A percentile compares a stretch with the other conserved stretches of the same genome.
These are phyloP conservation scores for Calcarius lapponicus DNA, from an alignment of 2,797 vertebrate genomes.

Conservation along the genomic window DNA sequence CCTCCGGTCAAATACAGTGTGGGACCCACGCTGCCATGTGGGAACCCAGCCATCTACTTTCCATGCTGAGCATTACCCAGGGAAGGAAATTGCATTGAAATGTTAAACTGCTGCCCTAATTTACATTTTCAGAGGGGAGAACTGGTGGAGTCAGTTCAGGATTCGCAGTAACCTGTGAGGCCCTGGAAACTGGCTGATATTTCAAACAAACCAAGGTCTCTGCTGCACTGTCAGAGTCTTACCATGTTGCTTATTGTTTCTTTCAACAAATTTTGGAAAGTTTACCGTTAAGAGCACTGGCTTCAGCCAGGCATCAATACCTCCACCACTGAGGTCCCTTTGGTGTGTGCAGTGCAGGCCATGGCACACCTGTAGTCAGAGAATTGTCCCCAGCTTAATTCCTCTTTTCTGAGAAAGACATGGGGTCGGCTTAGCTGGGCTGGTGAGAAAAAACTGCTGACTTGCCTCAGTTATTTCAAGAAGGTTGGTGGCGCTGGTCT, in stretches of 20 bases:
- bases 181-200: neutral
- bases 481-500: neutral
- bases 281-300: neutral
- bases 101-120: constrained; percentile 25
- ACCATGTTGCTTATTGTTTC: neutral
- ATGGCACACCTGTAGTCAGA: neutral
- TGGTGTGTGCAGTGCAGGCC: neutral
- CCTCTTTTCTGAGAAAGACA: neutral
- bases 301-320: neutral
- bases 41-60: constrained; percentile 2
- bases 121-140: constrained; percentile 24
- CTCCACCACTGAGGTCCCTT: neutral
- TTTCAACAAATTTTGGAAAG: neutral
- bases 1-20: constrained; percentile 22
- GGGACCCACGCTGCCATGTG: constrained; percentile 1
- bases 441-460: neutral
- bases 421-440: neutral
- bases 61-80: neutral
- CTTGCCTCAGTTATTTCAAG: neutral
- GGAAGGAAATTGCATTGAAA: constrained; percentile 32
- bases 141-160: constrained; percentile 30
- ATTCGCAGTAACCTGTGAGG: neutral
- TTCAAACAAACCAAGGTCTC: neutral
- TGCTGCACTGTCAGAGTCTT: neutral
- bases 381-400: neutral